Conservation (phyloP, 2,797 vertebrate species). For the Enteromius radiatus region DNA sequence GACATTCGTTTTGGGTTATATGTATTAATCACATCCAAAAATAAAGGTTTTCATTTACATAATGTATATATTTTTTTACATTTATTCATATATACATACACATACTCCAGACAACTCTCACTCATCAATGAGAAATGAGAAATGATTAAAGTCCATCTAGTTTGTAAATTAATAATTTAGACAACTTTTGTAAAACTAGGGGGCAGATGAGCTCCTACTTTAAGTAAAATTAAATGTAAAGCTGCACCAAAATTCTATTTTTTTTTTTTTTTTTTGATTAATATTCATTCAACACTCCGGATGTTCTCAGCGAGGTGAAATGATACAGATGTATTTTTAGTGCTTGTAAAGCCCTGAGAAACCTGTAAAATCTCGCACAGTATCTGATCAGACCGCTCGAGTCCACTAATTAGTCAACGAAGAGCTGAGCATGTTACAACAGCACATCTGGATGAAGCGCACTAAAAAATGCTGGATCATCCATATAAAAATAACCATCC, state of each 20-base stretch:
- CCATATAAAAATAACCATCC: constrained; percentile 28
- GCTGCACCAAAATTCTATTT: constrained; percentile 12
- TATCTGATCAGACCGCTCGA: constrained; percentile 42
- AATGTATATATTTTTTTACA: too few species aligned
- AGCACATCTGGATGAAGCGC: constrained; percentile 12
- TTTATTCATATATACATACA: too few species aligned
- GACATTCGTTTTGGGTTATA: background rate
- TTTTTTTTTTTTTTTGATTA: background rate
- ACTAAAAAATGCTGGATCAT: constrained; percentile 19
- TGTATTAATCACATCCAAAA: too few species aligned
- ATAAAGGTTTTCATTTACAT: too few species aligned
- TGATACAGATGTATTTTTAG: constrained; percentile 35
- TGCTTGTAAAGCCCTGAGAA: constrained; percentile 32
- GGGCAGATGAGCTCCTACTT: too few species aligned
- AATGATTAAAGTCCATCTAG: too few species aligned
- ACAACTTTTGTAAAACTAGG: too few species aligned
- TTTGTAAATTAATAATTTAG: too few species aligned
- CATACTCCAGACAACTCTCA: too few species aligned
- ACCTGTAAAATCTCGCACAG: constrained; percentile 13
- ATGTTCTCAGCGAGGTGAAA: constrained; percentile 20
- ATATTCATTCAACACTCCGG: constrained; percentile 10
- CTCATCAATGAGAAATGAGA: too few species aligned
- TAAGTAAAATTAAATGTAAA: background rate
- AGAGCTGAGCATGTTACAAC: constrained; percentile 34
- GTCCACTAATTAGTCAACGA: constrained; percentile 47